Conservation (phyloP, 2,888 invertebrate species). For the Pandemis cinnamomeana region DNA sequence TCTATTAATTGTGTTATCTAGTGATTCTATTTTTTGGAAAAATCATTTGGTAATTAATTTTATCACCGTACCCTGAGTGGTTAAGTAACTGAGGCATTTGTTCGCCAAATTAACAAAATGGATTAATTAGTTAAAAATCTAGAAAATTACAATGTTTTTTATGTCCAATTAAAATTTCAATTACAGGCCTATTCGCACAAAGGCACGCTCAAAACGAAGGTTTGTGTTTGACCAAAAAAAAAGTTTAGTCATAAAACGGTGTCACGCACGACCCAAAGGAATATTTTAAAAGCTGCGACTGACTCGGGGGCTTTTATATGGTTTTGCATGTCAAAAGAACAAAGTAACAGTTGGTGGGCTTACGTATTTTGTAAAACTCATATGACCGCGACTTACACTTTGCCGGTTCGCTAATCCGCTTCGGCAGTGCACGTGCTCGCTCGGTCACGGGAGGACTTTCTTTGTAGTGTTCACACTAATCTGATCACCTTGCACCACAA, state of each 20-base stretch:
- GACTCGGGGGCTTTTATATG: conserved; percentile 15
- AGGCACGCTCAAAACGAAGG: neutral
- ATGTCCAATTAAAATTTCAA: conserved; percentile 14
- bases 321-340: conserved; percentile 30
- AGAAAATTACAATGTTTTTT: neutral
- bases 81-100: neutral
- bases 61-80: neutral
- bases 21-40: no score
- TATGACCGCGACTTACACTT: conserved; percentile 34
- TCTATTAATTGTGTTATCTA: no score
- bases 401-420: conserved; percentile 23
- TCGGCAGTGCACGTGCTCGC: neutral
- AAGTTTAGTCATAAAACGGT: conserved; percentile 28
- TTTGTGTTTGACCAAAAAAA: conserved; percentile 20
- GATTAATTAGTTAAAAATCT: neutral
- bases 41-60: no score
- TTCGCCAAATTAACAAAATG: neutral
- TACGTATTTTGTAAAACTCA: conserved; percentile 11
- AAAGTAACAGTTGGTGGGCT: conserved; percentile 21
- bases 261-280: conserved; percentile 29
- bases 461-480: conserved; percentile 2
- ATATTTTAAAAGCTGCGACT: conserved; percentile 27
- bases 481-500: neutral
- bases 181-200: neutral
- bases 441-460: neutral